Evolutionary conservation across 2,888 invertebrate species (phyloP).

Genomic region (Parelbella ahira): DNA sequence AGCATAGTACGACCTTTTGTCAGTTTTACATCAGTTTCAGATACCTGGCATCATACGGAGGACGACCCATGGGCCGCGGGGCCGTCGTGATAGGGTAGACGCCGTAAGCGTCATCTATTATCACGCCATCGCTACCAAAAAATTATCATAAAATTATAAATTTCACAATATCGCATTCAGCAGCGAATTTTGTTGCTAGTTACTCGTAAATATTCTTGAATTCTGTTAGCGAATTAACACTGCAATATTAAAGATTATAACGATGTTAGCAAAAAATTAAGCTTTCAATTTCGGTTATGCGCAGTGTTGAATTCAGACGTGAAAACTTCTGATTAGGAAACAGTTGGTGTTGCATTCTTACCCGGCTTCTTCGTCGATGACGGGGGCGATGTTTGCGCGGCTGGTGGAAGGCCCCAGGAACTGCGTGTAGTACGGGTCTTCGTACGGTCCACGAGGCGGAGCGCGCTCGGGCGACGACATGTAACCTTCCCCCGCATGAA

Average conservation of each 20-base stretch:
- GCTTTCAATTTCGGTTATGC: too few species aligned
- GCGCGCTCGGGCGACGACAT: constrained; percentile 93
- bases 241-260: too few species aligned
- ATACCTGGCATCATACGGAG: constrained; percentile 66
- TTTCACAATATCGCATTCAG: too few species aligned
- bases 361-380: constrained; percentile 95
- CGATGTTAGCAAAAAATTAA: too few species aligned
- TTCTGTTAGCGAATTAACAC: too few species aligned
- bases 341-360: too few species aligned
- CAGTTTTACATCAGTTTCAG: neutral
- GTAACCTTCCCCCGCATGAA: constrained; percentile 82
- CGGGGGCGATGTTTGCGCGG: constrained; percentile 87
- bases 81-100: constrained; percentile 58
- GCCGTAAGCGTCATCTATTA: constrained; percentile 64
- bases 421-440: constrained; percentile 93
- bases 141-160: too few species aligned
- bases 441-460: constrained; percentile 86
- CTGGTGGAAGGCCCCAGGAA: constrained; percentile 85
- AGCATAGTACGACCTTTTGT: neutral
- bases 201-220: too few species aligned
- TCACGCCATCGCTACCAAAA: constrained; percentile 52
- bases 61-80: constrained; percentile 66
- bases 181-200: too few species aligned
- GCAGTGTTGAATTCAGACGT: too few species aligned
- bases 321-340: too few species aligned